These are phyloP conservation scores for Lipophrys pholis DNA, from an alignment of 2,113 vertebrate genomes.

Conservation along the genomic window DNA sequence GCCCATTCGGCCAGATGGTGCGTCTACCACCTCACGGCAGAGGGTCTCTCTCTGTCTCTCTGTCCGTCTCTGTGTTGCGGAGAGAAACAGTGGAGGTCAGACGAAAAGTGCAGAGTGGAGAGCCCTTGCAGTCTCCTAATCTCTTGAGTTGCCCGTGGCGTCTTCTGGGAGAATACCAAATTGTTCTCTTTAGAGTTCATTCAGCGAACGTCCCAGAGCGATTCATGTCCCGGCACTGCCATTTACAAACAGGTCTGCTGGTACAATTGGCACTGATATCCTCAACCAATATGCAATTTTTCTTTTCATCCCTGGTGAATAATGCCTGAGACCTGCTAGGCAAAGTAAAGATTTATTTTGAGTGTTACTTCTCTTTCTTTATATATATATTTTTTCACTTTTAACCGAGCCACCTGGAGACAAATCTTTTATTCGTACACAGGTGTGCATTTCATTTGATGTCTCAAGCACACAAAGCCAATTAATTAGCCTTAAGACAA, in stretches of 20 bases:
- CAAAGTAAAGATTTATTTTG: neutral
- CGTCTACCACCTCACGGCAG: conserved; percentile 19
- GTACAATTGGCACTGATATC: conserved; percentile 28
- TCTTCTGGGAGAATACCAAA: conserved; percentile 41
- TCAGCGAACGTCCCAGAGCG: conserved; percentile 35
- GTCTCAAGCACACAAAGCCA: neutral
- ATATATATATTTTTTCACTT: neutral
- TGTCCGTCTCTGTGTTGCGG: neutral
- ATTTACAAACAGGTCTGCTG: conserved; percentile 36
- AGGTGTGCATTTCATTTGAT: neutral
- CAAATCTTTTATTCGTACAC: neutral
- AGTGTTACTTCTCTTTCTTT: neutral
- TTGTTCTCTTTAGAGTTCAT: conserved; percentile 51
- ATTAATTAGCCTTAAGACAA: conserved; percentile 1
- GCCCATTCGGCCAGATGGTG: conserved; percentile 47
- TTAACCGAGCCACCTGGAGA: neutral
- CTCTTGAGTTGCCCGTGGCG: conserved; percentile 8
- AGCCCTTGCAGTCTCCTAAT: conserved; percentile 30
- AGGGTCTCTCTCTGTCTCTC: neutral
- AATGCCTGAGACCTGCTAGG: neutral
- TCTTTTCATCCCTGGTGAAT: conserved; percentile 19
- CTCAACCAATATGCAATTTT: conserved; percentile 28
- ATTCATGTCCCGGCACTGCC: conserved; percentile 21
- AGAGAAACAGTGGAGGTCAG: neutral
- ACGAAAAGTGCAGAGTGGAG: conserved; percentile 8